phyloP scores from a whole-genome alignment of 2,888 invertebrate species.

The Gryllus longicercus region DNA sequence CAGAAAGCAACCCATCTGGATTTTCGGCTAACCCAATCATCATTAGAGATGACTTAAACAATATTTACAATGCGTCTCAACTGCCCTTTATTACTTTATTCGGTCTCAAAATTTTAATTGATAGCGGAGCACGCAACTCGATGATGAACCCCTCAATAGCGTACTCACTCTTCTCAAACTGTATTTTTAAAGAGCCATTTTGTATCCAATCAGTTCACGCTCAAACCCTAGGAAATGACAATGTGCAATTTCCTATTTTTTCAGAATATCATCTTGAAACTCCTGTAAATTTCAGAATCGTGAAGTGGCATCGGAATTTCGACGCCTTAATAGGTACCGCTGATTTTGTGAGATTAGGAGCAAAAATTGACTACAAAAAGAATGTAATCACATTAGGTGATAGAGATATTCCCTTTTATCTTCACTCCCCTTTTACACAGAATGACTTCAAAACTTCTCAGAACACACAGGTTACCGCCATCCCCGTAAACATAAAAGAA shows the following conservation, averaged over 20 bases:
- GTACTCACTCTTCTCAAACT: not conserved
- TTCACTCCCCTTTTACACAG: not conserved
- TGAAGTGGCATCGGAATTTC: not conserved
- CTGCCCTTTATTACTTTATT: no score
- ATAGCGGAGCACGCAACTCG: not conserved
- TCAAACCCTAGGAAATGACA: not conserved
- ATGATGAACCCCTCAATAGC: not conserved
- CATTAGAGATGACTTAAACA: no score
- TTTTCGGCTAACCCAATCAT: no score
- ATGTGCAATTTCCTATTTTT: not conserved
- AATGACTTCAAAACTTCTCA: not conserved
- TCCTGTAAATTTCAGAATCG: not conserved
- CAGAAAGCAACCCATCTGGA: no score
- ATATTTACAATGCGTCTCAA: no score
- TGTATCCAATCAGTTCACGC: not conserved
- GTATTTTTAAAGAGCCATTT: not conserved
- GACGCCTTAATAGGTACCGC: constrained; percentile 3
- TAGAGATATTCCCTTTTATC: not conserved
- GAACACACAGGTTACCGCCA: no score
- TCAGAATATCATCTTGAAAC: not conserved
- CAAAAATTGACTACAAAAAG: not conserved
- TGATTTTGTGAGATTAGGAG: not conserved
- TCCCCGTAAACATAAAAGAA: no score
- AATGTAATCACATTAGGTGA: not conserved
- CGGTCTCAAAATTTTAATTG: constrained; percentile 12